phyloP scores from a whole-genome alignment of 2,797 vertebrate genomes.

The Setipinna tenuifilis region DNA sequence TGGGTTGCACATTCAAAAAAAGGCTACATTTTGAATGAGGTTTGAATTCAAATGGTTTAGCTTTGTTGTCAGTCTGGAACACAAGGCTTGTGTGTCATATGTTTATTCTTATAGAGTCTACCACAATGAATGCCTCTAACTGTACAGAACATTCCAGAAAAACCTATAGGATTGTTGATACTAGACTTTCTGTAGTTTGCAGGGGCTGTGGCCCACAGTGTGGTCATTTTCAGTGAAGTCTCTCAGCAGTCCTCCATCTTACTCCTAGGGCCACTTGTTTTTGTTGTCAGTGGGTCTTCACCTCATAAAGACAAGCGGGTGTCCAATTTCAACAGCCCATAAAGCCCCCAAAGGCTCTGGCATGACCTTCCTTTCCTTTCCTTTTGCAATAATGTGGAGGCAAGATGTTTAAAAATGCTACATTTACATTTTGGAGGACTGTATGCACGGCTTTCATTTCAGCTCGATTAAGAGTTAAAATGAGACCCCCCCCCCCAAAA shows the following conservation, averaged over 20 bases:
- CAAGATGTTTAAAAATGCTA: neutral
- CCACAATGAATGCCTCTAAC: neutral
- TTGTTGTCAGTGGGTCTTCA: neutral
- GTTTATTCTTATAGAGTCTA: too few relatives aligned
- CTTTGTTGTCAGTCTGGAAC: neutral
- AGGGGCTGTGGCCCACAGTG: neutral
- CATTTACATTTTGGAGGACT: neutral
- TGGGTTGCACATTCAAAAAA: neutral
- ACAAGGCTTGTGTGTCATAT: neutral
- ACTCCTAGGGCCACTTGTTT: constrained; percentile 26
- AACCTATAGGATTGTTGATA: neutral
- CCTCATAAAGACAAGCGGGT: constrained; percentile 4
- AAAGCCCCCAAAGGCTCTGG: constrained; percentile 27
- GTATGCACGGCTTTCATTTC: neutral
- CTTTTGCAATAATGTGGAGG: neutral
- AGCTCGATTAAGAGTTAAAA: neutral
- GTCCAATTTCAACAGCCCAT: constrained; percentile 28
- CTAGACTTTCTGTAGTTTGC: neutral
- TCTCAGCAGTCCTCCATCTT: constrained; percentile 2
- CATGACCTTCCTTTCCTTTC: constrained; percentile 18
- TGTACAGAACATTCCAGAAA: neutral
- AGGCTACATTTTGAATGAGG: neutral
- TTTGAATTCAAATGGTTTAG: neutral
- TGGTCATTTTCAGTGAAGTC: neutral
- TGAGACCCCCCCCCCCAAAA: too few relatives aligned